Base-by-base conservation (phyloP, 2,888 invertebrate species). In the Tyria jacobaeae region DNA sequence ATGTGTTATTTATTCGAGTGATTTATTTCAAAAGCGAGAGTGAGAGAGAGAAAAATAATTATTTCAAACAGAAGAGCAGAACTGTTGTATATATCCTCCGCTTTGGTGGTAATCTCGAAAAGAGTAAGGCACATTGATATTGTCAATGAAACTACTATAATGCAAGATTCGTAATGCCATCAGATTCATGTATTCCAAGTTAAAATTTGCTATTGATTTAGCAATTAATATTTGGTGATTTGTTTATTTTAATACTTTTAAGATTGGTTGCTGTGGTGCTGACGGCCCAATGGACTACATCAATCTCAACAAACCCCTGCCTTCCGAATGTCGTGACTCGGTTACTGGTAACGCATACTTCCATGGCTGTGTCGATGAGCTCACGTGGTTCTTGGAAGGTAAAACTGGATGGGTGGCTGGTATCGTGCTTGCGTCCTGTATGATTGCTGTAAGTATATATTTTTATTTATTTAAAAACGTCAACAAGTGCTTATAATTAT, bases 241-340 rank as follows among this genome's bases (percentile, higher is more conserved):
- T 15, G 7, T 25, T 15, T 25, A n/a, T 49, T 27, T 27, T 31
- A 31, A 14, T 21, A 0, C 12, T 39, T 17, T 54, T 50, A 76
- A 97, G 97, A 96, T 98, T 77, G 98, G 97, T 49, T 98, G 98
- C 88, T 98, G 98, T 79, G 98, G 98, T 15, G 98, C 98, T 0
- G 96, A 96, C 66, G 97, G 98, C 0, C 96, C 98, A 0, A 96
- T 96, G 90, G 98, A 98, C 89, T 98, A 96, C 90, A 93, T 97
- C 73, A 94, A 94, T 66, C 82, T 97, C 73, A 95, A 95, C 79
- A 97, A 97, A 80, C 97, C 98, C 0, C 86, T 98, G 59, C 98
- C 98, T 0, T 94, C 96, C 1, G 97, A 97, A 68, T 98, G 98
- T 83, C 95, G 98, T 12, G 97, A 98, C 87, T 96, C 97, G 0